phyloP scores from a whole-genome alignment of 2,888 invertebrate species.

The Nasonovia ribisnigri region DNA sequence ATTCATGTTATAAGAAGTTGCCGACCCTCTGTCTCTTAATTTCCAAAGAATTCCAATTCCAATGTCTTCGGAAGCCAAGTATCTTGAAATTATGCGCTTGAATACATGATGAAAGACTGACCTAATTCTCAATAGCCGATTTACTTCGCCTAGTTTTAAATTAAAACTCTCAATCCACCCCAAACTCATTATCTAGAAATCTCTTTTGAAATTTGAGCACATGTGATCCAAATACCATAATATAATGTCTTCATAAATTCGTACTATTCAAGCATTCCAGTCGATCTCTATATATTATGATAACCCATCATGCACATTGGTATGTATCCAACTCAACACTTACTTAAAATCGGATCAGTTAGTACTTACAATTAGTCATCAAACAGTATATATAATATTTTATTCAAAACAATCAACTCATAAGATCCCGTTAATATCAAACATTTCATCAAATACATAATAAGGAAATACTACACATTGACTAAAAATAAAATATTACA shows the following conservation, averaged over 20 bases:
- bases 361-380: background rate
- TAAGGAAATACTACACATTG: background rate
- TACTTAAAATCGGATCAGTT: background rate
- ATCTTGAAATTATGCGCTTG: background rate
- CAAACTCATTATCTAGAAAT: no score
- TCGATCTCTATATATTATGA: background rate
- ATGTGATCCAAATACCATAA: no score
- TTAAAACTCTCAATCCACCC: no score
- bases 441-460: background rate
- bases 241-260: no score
- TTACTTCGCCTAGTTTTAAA: no score
- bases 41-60: background rate
- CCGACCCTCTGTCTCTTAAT: background rate
- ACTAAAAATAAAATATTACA: background rate
- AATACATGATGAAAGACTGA: background rate
- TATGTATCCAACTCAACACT: background rate
- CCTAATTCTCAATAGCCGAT: no score
- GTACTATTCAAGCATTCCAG: background rate
- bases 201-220: no score
- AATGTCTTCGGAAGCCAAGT: background rate
- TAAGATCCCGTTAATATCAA: background rate
- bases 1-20: background rate
- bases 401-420: background rate
- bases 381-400: background rate
- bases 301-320: background rate